Conservation (phyloP, 2,888 invertebrate species). For the Formica aserva region DNA sequence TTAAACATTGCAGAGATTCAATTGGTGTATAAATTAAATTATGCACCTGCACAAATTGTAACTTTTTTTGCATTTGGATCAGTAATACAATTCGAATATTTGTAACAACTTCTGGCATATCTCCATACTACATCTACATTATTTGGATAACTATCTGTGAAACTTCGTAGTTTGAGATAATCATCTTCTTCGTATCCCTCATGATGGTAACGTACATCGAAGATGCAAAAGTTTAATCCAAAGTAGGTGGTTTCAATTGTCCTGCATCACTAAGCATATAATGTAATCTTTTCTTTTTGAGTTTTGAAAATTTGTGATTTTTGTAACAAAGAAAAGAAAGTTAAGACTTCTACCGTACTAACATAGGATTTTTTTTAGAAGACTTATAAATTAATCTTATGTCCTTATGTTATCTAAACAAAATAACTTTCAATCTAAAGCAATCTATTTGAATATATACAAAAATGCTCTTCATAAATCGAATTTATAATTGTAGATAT, state of each 20-base stretch:
- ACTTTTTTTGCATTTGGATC: conserved; percentile 71
- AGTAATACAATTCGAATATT: conserved; percentile 70
- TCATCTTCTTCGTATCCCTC: conserved; percentile 66
- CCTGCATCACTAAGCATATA: conserved; percentile 84
- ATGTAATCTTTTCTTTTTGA: conserved; percentile 77
- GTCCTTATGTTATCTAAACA: not conserved
- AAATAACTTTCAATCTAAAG: not conserved
- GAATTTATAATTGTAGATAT: not conserved
- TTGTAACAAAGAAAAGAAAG: conserved; percentile 51
- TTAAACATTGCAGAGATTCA: not conserved
- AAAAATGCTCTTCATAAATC: not conserved
- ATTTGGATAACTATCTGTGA: conserved; percentile 76
- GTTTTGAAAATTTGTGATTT: conserved; percentile 51
- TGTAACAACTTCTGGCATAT: conserved; percentile 80
- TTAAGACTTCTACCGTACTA: not conserved
- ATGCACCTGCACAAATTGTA: conserved; percentile 79
- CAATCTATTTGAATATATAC: not conserved
- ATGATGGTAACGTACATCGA: conserved; percentile 72
- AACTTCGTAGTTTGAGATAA: conserved; percentile 76
- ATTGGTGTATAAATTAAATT: conserved; percentile 13
- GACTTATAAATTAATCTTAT: not conserved
- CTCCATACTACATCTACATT: conserved; percentile 83
- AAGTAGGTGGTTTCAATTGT: conserved; percentile 72
- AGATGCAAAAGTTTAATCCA: conserved; percentile 73
- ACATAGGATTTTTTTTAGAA: not conserved